Percentiles rank a stretch among this genome's conserved stretches.
Evolutionary conservation across 2,113 vertebrate genomes (phyloP).

Genomic region (Leucopsar rothschildi): DNA sequence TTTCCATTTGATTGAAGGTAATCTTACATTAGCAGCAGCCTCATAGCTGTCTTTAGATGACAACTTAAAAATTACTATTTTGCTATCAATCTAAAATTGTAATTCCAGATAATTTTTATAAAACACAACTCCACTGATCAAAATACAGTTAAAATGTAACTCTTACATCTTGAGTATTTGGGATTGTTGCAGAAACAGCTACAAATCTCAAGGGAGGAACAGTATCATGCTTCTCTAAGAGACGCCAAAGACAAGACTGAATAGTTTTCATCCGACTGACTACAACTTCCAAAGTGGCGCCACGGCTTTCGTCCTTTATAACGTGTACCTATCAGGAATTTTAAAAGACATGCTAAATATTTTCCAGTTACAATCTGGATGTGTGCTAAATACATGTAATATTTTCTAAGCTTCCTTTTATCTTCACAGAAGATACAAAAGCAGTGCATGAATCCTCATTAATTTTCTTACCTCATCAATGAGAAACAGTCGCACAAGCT

Average conservation of each 20-base stretch:
- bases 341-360: background rate
- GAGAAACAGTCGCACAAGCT: constrained; percentile 90
- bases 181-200: constrained; percentile 95
- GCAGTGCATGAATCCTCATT: background rate
- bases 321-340: constrained; percentile 83
- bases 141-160: constrained; percentile 40
- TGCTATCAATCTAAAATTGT: background rate
- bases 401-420: background rate
- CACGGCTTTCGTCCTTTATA: constrained; percentile 91
- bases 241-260: constrained; percentile 72
- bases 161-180: constrained; percentile 91
- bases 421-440: background rate
- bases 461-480: constrained; percentile 87
- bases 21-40: background rate
- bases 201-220: constrained; percentile 85
- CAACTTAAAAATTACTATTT: background rate
- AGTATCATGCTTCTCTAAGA: constrained; percentile 53
- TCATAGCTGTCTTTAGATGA: background rate
- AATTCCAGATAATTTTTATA: background rate
- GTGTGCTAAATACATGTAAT: background rate
- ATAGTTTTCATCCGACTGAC: constrained; percentile 97
- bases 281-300: constrained; percentile 94
- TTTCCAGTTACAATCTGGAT: background rate
- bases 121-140: background rate
- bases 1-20: background rate